These are phyloP conservation scores for Holacanthella duospinosa DNA, from an alignment of 2,888 invertebrate species.

Conservation along the genomic window DNA sequence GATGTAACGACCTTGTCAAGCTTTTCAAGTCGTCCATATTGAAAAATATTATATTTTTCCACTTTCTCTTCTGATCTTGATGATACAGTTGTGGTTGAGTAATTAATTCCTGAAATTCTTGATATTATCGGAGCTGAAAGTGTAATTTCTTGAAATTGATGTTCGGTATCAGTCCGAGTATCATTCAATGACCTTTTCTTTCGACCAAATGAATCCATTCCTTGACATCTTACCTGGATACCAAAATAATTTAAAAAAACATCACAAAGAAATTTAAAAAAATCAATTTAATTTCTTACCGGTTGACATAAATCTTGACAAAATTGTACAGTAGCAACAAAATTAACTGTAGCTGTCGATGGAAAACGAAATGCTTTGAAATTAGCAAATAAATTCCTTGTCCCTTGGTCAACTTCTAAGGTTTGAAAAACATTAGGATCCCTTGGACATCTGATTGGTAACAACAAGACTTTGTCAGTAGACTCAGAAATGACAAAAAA, in stretches of 20 bases:
- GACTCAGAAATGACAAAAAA: not conserved
- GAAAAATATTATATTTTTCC: slow-evolving; percentile 33
- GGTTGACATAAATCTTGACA: slow-evolving; percentile 45
- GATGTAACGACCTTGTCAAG: too few species aligned
- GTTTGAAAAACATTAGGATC: slow-evolving; percentile 45
- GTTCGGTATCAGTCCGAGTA: slow-evolving; percentile 30
- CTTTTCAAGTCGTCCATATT: slow-evolving; percentile 17
- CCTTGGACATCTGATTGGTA: slow-evolving; percentile 41
- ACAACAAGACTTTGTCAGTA: not conserved
- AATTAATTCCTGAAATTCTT: not conserved
- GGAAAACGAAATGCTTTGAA: slow-evolving; percentile 46
- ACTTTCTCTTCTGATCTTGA: slow-evolving; percentile 10
- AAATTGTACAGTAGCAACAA: slow-evolving; percentile 45
- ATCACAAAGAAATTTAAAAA: not conserved
- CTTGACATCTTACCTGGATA: slow-evolving; percentile 40
- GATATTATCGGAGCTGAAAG: slow-evolving; percentile 24
- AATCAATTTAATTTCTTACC: slow-evolving; percentile 35
- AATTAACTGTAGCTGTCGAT: slow-evolving; percentile 44
- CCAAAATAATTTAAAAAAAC: slow-evolving; percentile 1
- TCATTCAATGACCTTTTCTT: slow-evolving; percentile 35
- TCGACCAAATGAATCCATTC: slow-evolving; percentile 41
- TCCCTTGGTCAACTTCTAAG: slow-evolving; percentile 41
- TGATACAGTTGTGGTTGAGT: slow-evolving; percentile 2
- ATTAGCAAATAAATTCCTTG: slow-evolving; percentile 41
- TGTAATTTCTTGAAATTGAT: slow-evolving; percentile 25